Percentiles rank a stretch among this genome's conserved stretches.
Conservation (phyloP, 2,888 invertebrate genomes). For the Ormyrus labotus region DNA sequence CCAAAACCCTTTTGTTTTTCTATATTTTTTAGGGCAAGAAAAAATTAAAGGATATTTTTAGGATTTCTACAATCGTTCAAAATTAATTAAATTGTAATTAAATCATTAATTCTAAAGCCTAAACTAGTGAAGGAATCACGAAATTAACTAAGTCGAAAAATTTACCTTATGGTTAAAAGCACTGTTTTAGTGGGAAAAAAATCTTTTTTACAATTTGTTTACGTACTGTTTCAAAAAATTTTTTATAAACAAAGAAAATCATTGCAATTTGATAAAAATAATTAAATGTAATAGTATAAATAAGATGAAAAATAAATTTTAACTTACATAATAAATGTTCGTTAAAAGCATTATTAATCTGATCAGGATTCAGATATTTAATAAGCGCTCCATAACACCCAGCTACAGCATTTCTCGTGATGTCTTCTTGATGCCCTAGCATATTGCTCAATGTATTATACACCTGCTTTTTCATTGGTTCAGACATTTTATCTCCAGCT, state of each 20-base stretch:
- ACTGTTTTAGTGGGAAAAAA: too few relatives aligned
- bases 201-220: too few relatives aligned
- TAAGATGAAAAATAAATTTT: background rate
- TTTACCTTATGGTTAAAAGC: too few relatives aligned
- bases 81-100: too few relatives aligned
- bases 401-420: conserved; percentile 87
- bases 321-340: conserved; percentile 85
- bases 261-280: background rate
- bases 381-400: conserved; percentile 93
- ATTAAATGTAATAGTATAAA: too few relatives aligned
- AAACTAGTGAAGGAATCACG: too few relatives aligned
- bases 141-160: too few relatives aligned
- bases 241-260: background rate
- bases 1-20: too few relatives aligned
- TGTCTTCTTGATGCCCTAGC: conserved; percentile 87
- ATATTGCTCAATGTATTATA: conserved; percentile 83
- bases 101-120: too few relatives aligned
- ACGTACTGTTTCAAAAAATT: background rate
- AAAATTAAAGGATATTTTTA: too few relatives aligned
- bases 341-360: conserved; percentile 84
- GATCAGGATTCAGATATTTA: conserved; percentile 85
- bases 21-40: too few relatives aligned
- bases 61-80: too few relatives aligned
- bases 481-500: conserved; percentile 93
- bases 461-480: conserved; percentile 85